Evolutionary conservation across 2,797 vertebrate genomes (phyloP).

Genomic region (Euthynnus affinis): DNA sequence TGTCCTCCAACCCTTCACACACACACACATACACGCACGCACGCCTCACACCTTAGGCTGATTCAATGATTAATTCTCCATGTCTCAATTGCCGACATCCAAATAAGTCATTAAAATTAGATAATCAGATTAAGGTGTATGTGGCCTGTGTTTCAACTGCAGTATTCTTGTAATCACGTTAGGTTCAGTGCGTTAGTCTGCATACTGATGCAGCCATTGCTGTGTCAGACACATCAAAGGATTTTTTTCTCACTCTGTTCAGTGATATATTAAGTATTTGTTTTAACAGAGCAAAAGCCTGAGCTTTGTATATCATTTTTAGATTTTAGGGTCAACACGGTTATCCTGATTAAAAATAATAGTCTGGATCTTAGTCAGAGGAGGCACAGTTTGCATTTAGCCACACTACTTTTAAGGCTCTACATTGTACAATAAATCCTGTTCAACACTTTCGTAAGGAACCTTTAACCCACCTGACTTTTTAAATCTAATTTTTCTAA

Average conservation of each 20-base stretch:
- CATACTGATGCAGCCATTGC: not conserved
- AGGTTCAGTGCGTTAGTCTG: constrained; percentile 4
- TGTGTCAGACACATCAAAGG: constrained; percentile 1
- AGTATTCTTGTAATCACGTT: constrained; percentile 21
- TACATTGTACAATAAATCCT: not conserved
- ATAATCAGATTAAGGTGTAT: constrained; percentile 18
- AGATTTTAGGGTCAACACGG: not conserved
- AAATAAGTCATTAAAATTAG: constrained; percentile 14
- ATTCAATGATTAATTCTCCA: not conserved
- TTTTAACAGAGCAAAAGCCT: constrained; percentile 3
- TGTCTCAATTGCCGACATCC: not conserved
- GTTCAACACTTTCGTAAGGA: not conserved
- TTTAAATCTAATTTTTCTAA: constrained; percentile 6
- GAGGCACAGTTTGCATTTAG: not conserved
- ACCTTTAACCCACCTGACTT: not conserved
- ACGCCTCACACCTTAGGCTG: not conserved
- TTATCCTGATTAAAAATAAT: not conserved
- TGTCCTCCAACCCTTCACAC: too few species aligned
- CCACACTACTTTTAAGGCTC: not conserved
- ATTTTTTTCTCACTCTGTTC: not conserved
- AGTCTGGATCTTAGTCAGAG: not conserved
- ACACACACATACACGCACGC: too few species aligned
- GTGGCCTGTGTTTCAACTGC: constrained; percentile 11
- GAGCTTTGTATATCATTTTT: not conserved
- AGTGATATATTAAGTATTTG: not conserved